Evolutionary conservation across 2,797 vertebrate species (phyloP).

Genomic region (Setipinna tenuifilis): DNA sequence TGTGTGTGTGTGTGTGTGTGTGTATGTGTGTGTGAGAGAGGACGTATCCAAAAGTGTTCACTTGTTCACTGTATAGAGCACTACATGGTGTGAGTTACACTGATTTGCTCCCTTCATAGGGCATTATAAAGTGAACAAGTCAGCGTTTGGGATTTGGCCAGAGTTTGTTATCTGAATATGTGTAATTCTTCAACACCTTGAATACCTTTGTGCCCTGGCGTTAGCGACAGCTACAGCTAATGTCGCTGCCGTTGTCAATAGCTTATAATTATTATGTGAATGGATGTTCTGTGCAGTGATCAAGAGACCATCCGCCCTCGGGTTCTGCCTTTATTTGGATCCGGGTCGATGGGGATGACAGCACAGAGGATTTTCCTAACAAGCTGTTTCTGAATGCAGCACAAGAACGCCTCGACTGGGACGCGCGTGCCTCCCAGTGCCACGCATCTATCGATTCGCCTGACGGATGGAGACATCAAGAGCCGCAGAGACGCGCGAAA

Average conservation of each 20-base stretch:
- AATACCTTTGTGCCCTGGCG: background rate
- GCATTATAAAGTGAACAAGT: too few species aligned
- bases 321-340: constrained; percentile 32
- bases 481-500: constrained; percentile 41
- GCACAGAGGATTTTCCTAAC: constrained; percentile 71
- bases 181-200: background rate
- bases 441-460: constrained; percentile 66
- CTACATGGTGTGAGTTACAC: too few species aligned
- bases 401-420: constrained; percentile 60
- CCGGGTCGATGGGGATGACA: constrained; percentile 57
- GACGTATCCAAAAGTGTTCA: background rate
- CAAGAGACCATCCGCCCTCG: background rate
- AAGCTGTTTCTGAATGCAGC: constrained; percentile 68
- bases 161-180: background rate
- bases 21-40: background rate
- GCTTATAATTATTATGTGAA: constrained; percentile 9
- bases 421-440: constrained; percentile 52
- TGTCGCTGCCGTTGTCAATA: background rate
- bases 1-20: too few species aligned
- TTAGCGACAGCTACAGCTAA: background rate
- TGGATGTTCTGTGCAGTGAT: background rate
- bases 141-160: background rate
- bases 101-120: too few species aligned
- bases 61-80: too few species aligned
- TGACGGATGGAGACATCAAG: constrained; percentile 69